phyloP scores from a whole-genome alignment of 2,888 invertebrate species.

The Ormyrus rosae region DNA sequence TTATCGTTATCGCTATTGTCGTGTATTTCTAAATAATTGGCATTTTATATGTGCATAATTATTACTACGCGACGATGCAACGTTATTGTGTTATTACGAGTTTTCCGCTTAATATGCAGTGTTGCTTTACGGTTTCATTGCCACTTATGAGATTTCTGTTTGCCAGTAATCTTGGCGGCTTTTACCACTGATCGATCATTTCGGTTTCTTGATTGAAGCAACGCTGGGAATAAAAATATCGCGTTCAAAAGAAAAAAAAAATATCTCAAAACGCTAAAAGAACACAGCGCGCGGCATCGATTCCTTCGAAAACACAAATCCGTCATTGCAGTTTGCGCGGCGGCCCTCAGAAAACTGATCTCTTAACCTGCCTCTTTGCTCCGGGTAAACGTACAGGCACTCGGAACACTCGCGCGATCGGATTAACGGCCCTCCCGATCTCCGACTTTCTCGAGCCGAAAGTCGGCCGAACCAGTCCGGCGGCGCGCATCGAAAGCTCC shows the following conservation, averaged over 20 bases:
- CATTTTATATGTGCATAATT: not conserved
- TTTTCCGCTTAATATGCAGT: not conserved
- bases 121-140: not conserved
- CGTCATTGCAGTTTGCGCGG: not conserved
- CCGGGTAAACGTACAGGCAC: too few species aligned
- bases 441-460: not conserved
- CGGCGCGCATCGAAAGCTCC: conserved; percentile 5
- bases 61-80: not conserved
- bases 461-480: conserved; percentile 1
- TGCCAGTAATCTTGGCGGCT: too few species aligned
- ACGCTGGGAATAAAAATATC: too few species aligned
- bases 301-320: conserved; percentile 34
- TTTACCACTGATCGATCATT: too few species aligned
- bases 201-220: too few species aligned
- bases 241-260: not conserved
- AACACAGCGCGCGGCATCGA: not conserved
- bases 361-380: not conserved
- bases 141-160: too few species aligned
- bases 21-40: conserved; percentile 10
- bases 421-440: too few species aligned
- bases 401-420: too few species aligned
- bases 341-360: conserved; percentile 1
- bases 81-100: conserved; percentile 4
- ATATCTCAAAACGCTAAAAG: not conserved
- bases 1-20: conserved; percentile 32